Base-by-base conservation (phyloP, 2,113 vertebrate species). In the Cyrtonyx montezumae region DNA sequence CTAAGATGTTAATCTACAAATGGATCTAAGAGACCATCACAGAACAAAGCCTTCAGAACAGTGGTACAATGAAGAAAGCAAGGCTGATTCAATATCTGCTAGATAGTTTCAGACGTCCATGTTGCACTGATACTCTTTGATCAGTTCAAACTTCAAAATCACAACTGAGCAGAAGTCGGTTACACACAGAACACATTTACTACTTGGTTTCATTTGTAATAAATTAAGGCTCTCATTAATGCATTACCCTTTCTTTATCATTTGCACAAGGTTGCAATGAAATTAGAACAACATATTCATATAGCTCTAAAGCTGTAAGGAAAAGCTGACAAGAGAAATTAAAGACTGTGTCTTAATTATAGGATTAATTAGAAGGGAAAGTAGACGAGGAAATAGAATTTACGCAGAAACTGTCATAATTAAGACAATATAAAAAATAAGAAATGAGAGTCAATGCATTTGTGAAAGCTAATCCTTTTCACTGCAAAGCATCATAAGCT, bases 361-460 rank as follows among this genome's bases (percentile, higher is more conserved):
- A 87, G 26, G 34, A 56, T 65, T 82, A 86, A 78, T 68, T 81
- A 69, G 65, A 88, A 71, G n/a, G 23, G 36, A 78, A 81, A 63
- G 73, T 8, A 68, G 53, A 73, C n/a, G 20, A 71, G n/a, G n/a
- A 68, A 48, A 87, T 36, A 79, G 65, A 76, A 63, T 51, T 68
- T 62, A 58, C 0, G 0, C 21, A 68, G 16, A 58, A 82, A 48
- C 26, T 69, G 22, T 34, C 25, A 49, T 36, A 86, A 63, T n/a
- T 45, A 56, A 36, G 20, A 73, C 25, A n/a, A 46, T 25, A 55
- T 23, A 74, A 56, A 56, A 56, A 46, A 34, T 43, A 71, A 63
- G 66, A 63, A 58, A 79, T 25, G 30, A 48, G 13, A 81, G 65
- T 32, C 36, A 40, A 48, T n/a, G n/a, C 23, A 30, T 18, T 59